phyloP scores from a whole-genome alignment of 2,113 vertebrate species.

The Dasyurus viverrinus region DNA sequence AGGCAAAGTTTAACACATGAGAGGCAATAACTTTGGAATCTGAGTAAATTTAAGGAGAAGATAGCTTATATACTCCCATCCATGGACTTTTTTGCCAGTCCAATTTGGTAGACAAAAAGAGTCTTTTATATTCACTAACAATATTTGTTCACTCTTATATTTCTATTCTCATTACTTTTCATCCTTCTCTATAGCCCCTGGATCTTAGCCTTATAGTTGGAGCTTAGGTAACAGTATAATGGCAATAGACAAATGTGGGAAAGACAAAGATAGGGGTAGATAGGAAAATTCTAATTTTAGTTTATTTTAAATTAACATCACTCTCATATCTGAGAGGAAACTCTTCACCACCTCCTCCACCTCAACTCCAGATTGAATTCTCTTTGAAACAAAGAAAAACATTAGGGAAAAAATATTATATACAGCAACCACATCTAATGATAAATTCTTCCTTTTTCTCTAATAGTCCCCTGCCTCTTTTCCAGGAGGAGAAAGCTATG shows the following conservation, averaged over 20 bases:
- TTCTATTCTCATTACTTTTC: not conserved
- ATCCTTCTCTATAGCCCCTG: not conserved
- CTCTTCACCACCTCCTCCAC: not conserved
- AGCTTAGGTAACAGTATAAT: not conserved
- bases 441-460: not conserved
- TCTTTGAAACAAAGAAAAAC: not conserved
- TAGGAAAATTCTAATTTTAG: not conserved
- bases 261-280: not conserved
- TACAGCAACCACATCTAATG: not conserved
- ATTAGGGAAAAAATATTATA: not conserved
- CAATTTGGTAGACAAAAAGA: too few species aligned
- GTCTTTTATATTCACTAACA: not conserved
- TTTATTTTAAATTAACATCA: not conserved
- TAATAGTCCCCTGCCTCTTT: not conserved
- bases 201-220: not conserved
- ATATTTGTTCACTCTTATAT: not conserved
- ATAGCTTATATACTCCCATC: not conserved
- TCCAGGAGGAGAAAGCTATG: not conserved
- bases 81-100: not conserved
- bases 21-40: not conserved
- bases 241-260: not conserved
- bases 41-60: not conserved
- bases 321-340: not conserved
- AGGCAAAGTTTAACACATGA: not conserved
- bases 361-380: not conserved